Evolutionary conservation across 2,888 invertebrate genomes (phyloP).

Genomic region (Eucera pruinosa): DNA sequence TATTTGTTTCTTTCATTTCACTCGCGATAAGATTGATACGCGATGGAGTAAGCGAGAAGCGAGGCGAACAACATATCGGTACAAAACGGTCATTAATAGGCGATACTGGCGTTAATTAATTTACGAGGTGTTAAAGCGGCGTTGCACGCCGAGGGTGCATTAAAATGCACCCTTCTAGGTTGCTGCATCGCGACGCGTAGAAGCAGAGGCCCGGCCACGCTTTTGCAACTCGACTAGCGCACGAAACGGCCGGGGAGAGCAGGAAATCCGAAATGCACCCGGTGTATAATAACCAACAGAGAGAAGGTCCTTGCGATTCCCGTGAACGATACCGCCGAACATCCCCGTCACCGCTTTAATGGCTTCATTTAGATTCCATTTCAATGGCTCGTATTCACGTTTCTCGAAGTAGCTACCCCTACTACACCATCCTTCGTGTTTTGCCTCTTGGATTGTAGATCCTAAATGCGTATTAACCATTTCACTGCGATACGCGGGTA

Average conservation of each 20-base stretch:
- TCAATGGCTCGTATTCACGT: background rate
- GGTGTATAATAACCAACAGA: constrained; percentile 36
- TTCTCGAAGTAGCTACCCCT: background rate
- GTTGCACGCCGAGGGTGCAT: constrained; percentile 71
- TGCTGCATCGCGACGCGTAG: constrained; percentile 48
- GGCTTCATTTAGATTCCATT: constrained; percentile 59
- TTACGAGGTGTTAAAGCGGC: constrained; percentile 74
- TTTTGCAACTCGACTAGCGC: constrained; percentile 4
- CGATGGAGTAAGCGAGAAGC: too few species aligned
- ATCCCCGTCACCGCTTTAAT: constrained; percentile 54
- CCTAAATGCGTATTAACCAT: too few species aligned
- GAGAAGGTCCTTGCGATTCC: constrained; percentile 55
- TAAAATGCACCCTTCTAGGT: constrained; percentile 75
- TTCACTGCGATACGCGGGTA: too few species aligned
- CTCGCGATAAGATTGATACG: too few species aligned
- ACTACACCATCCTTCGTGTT: too few species aligned
- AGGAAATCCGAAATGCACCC: constrained; percentile 64
- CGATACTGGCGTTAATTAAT: constrained; percentile 72
- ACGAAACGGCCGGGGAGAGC: constrained; percentile 15
- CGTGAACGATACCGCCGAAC: constrained; percentile 42
- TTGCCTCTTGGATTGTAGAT: too few species aligned
- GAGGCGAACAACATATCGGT: too few species aligned
- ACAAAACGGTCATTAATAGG: constrained; percentile 69
- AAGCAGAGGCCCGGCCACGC: constrained; percentile 18
- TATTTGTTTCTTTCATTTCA: too few species aligned